These are phyloP conservation scores for Bambusicola thoracicus DNA, from an alignment of 2,113 vertebrate species.

Conservation along the genomic window DNA sequence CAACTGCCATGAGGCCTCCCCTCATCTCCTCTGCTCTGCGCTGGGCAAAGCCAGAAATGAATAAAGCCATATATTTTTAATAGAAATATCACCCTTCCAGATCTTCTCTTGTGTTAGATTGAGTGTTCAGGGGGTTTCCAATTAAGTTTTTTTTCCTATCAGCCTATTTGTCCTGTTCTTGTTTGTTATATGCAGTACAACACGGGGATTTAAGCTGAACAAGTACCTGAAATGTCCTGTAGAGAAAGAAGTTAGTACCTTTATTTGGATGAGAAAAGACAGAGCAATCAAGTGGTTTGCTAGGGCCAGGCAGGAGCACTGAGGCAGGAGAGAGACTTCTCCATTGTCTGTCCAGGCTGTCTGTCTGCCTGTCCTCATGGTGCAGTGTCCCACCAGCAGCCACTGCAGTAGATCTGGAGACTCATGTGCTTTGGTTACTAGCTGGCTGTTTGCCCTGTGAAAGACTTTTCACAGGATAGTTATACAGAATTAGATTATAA, in stretches of 20 bases:
- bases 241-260: background rate
- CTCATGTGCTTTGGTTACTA: accelerated
- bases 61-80: background rate
- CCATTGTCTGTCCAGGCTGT: background rate
- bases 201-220: background rate
- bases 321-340: background rate
- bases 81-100: background rate
- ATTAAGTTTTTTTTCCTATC: background rate
- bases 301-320: background rate
- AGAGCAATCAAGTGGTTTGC: background rate
- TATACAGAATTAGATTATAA: background rate
- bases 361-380: background rate
- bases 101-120: background rate
- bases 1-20: background rate
- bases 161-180: background rate
- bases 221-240: background rate
- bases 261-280: background rate
- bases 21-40: background rate
- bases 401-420: background rate
- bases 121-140: background rate
- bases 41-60: background rate
- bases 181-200: background rate
- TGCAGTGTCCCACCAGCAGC: background rate
- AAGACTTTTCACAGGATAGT: background rate
- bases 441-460: background rate